Evolutionary conservation across 2,113 vertebrate genomes (phyloP).

Genomic region (Alosa alosa): DNA sequence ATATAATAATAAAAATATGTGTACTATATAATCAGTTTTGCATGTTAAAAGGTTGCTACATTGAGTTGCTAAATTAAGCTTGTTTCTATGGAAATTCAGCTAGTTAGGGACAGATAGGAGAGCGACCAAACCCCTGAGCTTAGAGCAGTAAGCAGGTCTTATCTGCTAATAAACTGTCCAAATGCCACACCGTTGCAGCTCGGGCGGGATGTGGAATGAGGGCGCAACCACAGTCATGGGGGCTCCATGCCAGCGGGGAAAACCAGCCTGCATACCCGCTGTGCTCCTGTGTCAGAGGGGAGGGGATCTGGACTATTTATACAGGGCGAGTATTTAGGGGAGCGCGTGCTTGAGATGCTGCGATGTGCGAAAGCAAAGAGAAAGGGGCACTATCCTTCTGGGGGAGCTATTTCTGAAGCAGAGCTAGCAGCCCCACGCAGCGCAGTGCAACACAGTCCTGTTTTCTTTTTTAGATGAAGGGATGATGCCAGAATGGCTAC

Average conservation of each 20-base stretch:
- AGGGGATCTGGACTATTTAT: constrained; percentile 73
- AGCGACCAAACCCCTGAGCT: not conserved
- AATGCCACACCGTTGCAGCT: constrained; percentile 39
- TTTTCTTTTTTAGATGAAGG: constrained; percentile 24
- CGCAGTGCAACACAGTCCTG: not conserved
- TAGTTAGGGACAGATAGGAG: not conserved
- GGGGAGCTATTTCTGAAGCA: constrained; percentile 44
- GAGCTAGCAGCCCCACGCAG: not conserved
- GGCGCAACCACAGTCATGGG: constrained; percentile 63
- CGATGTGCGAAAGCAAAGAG: constrained; percentile 56
- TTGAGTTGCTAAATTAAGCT: not conserved
- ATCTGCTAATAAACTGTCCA: constrained; percentile 3
- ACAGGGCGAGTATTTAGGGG: constrained; percentile 69
- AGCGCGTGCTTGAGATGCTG: constrained; percentile 64
- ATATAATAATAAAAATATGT: too few relatives aligned
- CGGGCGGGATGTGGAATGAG: constrained; percentile 56
- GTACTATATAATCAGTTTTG: too few relatives aligned
- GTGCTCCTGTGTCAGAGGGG: constrained; percentile 61
- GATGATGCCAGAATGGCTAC: constrained; percentile 14
- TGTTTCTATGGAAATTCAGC: not conserved
- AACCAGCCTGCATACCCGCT: constrained; percentile 55
- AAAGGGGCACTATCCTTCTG: constrained; percentile 56
- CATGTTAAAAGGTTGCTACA: not conserved
- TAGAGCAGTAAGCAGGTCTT: constrained; percentile 2
- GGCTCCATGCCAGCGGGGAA: constrained; percentile 51